Conservation (phyloP, 2,797 vertebrate genomes). For the Falco berigora region DNA sequence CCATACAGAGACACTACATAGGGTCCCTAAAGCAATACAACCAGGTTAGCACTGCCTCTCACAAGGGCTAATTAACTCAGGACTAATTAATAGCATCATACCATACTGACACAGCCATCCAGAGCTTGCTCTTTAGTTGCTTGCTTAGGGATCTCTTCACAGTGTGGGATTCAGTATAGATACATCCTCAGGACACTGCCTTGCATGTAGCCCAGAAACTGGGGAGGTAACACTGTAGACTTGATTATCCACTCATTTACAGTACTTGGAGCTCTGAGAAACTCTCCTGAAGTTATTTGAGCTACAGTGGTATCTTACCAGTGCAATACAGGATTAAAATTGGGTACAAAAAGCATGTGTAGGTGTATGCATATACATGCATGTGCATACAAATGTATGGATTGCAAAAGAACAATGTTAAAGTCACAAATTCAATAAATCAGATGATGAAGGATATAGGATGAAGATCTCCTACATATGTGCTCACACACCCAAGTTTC, state of each 20-base stretch:
- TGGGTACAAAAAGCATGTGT: background rate
- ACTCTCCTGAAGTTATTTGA: background rate
- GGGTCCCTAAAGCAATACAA: background rate
- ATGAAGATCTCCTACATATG: background rate
- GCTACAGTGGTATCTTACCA: background rate
- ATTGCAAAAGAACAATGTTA: background rate
- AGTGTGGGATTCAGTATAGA: background rate
- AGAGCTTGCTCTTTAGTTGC: background rate
- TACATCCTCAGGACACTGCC: background rate
- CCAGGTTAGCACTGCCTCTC: conserved; percentile 11
- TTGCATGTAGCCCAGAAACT: background rate
- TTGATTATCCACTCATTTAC: conserved; percentile 8
- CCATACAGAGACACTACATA: background rate
- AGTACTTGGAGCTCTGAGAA: background rate
- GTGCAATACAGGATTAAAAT: background rate
- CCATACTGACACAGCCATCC: background rate
- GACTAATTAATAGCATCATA: conserved; percentile 42
- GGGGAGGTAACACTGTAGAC: background rate
- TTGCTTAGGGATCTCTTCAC: conserved; percentile 2
- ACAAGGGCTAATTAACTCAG: conserved; percentile 36
- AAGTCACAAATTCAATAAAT: background rate
- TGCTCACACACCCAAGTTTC: background rate
- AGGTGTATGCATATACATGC: rapidly evolving
- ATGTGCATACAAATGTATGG: background rate
- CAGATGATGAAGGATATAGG: background rate